Percentiles rank a stretch among this genome's conserved stretches.
These are phyloP conservation scores for Condylura cristata DNA, from an alignment of 2,113 vertebrate species.

Conservation along the genomic window DNA sequence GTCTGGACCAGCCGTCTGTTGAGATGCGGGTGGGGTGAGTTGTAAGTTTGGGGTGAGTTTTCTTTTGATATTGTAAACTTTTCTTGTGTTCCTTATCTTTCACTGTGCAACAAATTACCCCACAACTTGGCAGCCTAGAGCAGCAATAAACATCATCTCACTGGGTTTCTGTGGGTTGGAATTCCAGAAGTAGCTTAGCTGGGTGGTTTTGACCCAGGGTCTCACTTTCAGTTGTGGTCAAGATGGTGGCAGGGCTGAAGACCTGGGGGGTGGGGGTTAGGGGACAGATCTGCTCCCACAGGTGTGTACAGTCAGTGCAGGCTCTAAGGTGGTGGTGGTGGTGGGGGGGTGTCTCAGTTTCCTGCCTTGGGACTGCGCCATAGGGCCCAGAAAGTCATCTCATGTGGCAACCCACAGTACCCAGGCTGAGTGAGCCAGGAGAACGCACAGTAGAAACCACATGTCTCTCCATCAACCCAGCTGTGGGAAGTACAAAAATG, in stretches of 20 bases:
- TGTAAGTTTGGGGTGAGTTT: not conserved
- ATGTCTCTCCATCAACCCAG: not conserved
- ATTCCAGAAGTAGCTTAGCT: not conserved
- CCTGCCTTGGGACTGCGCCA: not conserved
- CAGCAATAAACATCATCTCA: not conserved
- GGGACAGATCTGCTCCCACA: rapidly evolving
- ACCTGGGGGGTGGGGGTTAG: no score
- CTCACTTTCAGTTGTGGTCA: not conserved
- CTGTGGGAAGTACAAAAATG: not conserved
- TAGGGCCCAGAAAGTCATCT: not conserved
- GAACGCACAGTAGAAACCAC: not conserved
- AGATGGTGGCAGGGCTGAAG: not conserved
- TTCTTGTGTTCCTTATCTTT: not conserved
- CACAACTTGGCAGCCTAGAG: not conserved
- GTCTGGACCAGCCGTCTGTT: not conserved
- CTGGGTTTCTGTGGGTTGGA: not conserved
- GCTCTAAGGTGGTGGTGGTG: no score
- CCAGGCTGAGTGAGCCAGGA: not conserved
- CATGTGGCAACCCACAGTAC: not conserved
- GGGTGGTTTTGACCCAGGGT: not conserved
- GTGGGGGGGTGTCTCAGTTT: not conserved
- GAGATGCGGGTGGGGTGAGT: not conserved
- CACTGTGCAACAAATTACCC: not conserved
- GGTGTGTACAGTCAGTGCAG: no score
- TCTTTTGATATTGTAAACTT: not conserved